These are phyloP conservation scores for Torymus auratus DNA, from an alignment of 2,888 invertebrate species.

Conservation along the genomic window DNA sequence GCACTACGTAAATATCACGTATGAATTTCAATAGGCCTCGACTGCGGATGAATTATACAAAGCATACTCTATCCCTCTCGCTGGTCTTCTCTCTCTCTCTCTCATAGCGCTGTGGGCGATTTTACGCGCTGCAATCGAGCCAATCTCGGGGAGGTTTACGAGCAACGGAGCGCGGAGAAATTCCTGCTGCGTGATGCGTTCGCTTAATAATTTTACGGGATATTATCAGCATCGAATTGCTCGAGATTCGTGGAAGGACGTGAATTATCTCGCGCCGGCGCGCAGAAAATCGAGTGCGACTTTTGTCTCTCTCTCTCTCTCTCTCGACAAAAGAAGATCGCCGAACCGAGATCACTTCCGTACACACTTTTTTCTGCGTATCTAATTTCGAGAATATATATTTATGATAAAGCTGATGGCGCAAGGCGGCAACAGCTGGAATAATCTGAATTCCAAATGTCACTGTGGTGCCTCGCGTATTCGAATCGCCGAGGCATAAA, in stretches of 20 bases:
- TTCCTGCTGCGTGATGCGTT: neutral
- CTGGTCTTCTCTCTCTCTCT: neutral
- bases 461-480: too few relatives aligned
- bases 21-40: conserved; percentile 30
- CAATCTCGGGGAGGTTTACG: conserved; percentile 25
- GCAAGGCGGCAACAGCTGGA: too few relatives aligned
- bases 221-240: conserved; percentile 32
- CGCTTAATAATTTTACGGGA: conserved; percentile 45
- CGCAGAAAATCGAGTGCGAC: too few relatives aligned
- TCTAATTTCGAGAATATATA: too few relatives aligned
- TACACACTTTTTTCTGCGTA: too few relatives aligned
- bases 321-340: too few relatives aligned
- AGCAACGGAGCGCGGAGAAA: conserved; percentile 2
- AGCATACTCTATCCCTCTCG: neutral
- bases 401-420: too few relatives aligned
- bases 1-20: conserved; percentile 27
- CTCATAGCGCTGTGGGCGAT: conserved; percentile 6
- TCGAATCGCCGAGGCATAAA: neutral
- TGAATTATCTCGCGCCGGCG: conserved; percentile 12
- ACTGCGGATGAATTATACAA: conserved; percentile 35
- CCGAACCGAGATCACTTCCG: too few relatives aligned
- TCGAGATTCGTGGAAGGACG: conserved; percentile 39
- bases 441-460: too few relatives aligned
- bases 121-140: conserved; percentile 31
- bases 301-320: too few relatives aligned